Base-by-base conservation (phyloP, 2,888 invertebrate genomes). In the Phengaris arion region DNA sequence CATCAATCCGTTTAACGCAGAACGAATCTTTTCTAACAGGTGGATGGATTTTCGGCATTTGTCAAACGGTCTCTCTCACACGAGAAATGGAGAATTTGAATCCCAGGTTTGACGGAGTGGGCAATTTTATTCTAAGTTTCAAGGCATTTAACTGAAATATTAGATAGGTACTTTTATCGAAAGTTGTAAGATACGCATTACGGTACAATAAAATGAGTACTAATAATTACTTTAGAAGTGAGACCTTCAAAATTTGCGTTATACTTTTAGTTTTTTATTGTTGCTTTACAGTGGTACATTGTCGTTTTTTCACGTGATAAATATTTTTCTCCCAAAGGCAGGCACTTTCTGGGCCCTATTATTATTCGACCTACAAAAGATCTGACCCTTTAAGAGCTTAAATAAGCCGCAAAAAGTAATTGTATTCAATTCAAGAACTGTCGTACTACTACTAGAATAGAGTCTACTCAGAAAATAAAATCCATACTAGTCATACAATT, bases 11-110 rank as follows among this genome's bases (percentile, higher is more conserved):
- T 54, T 72, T 22, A 48, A 51, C 51, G 48, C 68, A n/a, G n/a
- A 70, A 70, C 48, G 52, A 35, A 72, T 72, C 72, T 72, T 72
- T 72, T 72, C 72, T 72, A 72, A 12, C 72, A 54, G 15, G 22
- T 3, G 51, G 22, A 72, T 54, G 12, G 72, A 72, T 72, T 52
- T 54, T 51, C 7, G 54, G 35, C 72, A 54, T 72, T 72, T 72
- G 72, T 72, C 72, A 54, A 51, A 70, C 70, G 48, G 9, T 9
- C 52, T 7, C 13, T 9, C 52, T 7, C 13, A 52, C 72, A 35
- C 35, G 52, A 52, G 54, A 72, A 35, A 52, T 52, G 35, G 51
- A 13, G 13, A 52, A 72, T 72, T 54, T 72, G 72, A 54, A 72
- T 72, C 22, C 70, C 51, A 70, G 10, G 70, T 15, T 22, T 51